Percentiles rank a stretch among this genome's conserved stretches.
Conservation (phyloP, 1,140 invertebrate genomes). For the Leptonema lineaticorne region DNA sequence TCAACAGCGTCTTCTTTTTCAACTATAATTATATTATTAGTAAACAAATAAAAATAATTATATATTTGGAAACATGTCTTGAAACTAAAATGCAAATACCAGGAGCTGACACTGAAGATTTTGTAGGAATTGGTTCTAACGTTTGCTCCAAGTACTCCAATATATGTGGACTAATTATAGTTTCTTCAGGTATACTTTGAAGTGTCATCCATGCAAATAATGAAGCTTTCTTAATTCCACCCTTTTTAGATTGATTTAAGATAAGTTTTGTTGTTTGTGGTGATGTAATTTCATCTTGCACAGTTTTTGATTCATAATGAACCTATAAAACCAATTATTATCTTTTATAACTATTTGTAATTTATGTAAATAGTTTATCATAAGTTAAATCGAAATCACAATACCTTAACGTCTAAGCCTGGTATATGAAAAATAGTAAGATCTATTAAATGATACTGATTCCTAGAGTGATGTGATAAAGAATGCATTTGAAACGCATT, state of each 20-base stretch:
- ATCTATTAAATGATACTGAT: slow-evolving; percentile 66
- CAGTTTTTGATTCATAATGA: slow-evolving; percentile 84
- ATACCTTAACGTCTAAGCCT: slow-evolving; percentile 89
- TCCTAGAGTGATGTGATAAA: slow-evolving; percentile 49
- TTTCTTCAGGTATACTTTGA: slow-evolving; percentile 94
- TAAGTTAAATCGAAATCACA: background rate
- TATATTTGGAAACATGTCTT: background rate
- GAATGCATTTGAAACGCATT: slow-evolving; percentile 43
- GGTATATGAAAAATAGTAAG: slow-evolving; percentile 93
- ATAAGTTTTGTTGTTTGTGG: slow-evolving; percentile 44
- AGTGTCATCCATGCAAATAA: slow-evolving; percentile 94
- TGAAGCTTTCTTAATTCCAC: slow-evolving; percentile 84
- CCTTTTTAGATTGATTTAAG: slow-evolving; percentile 53
- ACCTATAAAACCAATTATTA: slow-evolving; percentile 63
- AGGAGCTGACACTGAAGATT: slow-evolving; percentile 54
- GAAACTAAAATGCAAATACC: slow-evolving; percentile 27
- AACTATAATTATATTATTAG: slow-evolving; percentile 42
- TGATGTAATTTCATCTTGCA: slow-evolving; percentile 61
- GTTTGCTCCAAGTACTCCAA: slow-evolving; percentile 94
- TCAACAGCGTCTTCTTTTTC: slow-evolving; percentile 45
- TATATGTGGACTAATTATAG: slow-evolving; percentile 92
- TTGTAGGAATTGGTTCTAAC: slow-evolving; percentile 86
- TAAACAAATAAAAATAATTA: slow-evolving; percentile 16
- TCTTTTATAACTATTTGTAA: background rate
- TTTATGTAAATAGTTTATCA: background rate